Base-by-base conservation (phyloP, 2,797 vertebrate genomes). In the Centroberyx gerrardi region DNA sequence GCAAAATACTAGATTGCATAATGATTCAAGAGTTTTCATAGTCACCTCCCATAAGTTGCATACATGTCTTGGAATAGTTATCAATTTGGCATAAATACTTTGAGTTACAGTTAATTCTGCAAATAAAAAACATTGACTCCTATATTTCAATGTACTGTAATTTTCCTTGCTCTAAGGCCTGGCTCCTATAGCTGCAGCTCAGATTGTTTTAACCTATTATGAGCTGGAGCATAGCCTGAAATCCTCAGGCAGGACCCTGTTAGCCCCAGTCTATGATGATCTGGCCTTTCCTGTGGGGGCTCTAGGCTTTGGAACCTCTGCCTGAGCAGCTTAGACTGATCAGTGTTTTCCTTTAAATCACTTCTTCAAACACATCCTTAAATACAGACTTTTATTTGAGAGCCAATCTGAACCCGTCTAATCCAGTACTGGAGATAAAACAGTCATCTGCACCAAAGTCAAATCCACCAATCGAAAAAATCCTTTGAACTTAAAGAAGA, bases 201-300 rank as follows among this genome's bases (percentile, higher is more conserved):
- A 61, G 40, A 74, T 29, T 74, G 68, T 74, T 75, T 86, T 56
- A 82, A 13, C 78, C 71, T 76, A 72, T 88, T 78, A 78, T 82
- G 68, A 87, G 81, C 76, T 54, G 60, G 60, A 74, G 54, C 58
- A 71, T 64, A 75, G 72, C 56, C 68, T 48, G 69, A 78, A 66
- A 70, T 86, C 64, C 72, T 85, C 58, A 78, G 74, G 80, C 65
- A 69, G 69, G 27, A 79, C 51, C 75, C 38, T 67, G 48, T 83
- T 88, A 81, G 74, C 83, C 15, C 72, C 72, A 0, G 2, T 68
- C 61, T 76, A 51, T 61, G 69, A 75, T 79, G 77, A 87, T 83
- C 70, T 77, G 40, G 9, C 40, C 10, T 42, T 42, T 42, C 10
- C 40, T 42, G 10, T 42, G 10, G 3, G 40, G 40, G 40, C 40